Conservation (phyloP, 2,888 invertebrate species). For the Acrocyrtus sp. region DNA sequence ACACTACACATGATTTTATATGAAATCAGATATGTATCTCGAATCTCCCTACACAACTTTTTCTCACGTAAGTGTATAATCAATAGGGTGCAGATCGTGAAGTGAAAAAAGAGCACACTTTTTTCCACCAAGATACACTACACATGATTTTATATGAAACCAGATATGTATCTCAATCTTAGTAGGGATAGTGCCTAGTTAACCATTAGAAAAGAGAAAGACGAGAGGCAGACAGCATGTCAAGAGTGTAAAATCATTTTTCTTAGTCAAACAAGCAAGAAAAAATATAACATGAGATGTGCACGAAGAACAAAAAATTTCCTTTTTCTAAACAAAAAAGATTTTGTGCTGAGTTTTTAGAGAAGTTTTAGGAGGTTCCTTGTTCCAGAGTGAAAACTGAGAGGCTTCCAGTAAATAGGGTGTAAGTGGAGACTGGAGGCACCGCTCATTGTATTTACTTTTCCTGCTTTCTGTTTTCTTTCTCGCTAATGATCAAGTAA, state of each 20-base stretch:
- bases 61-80: not conserved
- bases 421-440: no score
- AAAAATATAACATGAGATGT: not conserved
- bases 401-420: no score
- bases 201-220: not conserved
- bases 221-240: not conserved
- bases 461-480: constrained; percentile 7
- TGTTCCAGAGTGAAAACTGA: not conserved
- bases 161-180: no score
- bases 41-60: no score
- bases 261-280: constrained; percentile 22
- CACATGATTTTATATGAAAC: no score
- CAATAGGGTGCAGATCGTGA: not conserved
- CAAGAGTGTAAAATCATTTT: constrained; percentile 12
- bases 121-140: no score
- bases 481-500: constrained; percentile 16
- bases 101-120: no score
- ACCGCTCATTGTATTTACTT: not conserved
- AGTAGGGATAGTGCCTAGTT: not conserved
- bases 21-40: no score
- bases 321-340: not conserved
- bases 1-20: no score
- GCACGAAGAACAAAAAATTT: no score
- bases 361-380: not conserved
- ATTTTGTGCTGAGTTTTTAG: not conserved